Conservation (phyloP, 2,797 vertebrate species). For the Gastrophryne carolinensis region DNA sequence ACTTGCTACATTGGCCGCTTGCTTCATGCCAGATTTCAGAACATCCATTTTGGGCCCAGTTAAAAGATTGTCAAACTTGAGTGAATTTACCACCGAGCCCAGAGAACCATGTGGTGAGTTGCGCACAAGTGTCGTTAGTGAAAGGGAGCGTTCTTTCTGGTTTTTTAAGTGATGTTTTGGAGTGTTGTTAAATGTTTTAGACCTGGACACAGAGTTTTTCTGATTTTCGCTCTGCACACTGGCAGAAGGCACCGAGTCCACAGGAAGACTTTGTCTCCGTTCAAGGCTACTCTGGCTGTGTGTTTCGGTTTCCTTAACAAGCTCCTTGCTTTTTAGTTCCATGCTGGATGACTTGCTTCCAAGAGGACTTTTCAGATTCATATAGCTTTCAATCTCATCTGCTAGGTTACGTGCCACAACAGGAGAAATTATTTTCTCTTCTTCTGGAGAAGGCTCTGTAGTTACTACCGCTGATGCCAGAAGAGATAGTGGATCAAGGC, state of each 20-base stretch:
- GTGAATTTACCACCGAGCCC: constrained; percentile 88
- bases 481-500: constrained; percentile 90
- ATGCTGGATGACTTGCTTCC: constrained; percentile 86
- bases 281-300: constrained; percentile 61
- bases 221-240: constrained; percentile 59
- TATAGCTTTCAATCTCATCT: constrained; percentile 96
- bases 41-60: constrained; percentile 95
- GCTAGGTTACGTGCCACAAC: constrained; percentile 90
- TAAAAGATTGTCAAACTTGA: constrained; percentile 90
- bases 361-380: constrained; percentile 87
- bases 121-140: constrained; percentile 82
- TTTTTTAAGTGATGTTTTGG: constrained; percentile 66
- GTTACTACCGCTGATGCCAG: constrained; percentile 78
- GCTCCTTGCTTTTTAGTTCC: constrained; percentile 78
- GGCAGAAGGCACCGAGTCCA: constrained; percentile 60
- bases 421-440: constrained; percentile 75
- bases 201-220: constrained; percentile 80
- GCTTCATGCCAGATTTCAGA: constrained; percentile 87
- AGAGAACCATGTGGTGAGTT: constrained; percentile 85
- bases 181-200: constrained; percentile 84
- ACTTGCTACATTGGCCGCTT: constrained; percentile 91
- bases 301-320: constrained; percentile 50
- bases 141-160: constrained; percentile 72
- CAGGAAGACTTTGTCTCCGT: constrained; percentile 87
- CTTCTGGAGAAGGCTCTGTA: constrained; percentile 68